phyloP scores from a whole-genome alignment of 2,888 invertebrate species.

The Cephalotes varians region DNA sequence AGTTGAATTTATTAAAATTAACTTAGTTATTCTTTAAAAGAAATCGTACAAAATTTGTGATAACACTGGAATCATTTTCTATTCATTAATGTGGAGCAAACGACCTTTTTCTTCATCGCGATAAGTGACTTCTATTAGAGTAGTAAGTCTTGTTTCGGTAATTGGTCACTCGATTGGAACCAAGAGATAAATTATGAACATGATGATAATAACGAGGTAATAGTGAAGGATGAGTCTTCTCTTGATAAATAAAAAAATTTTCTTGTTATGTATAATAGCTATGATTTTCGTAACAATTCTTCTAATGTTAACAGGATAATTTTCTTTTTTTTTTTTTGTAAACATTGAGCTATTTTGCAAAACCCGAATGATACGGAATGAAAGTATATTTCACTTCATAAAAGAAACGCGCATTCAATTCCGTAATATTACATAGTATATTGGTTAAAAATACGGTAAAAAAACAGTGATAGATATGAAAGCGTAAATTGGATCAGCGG shows the following conservation, averaged over 20 bases:
- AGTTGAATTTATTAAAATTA: too few relatives aligned
- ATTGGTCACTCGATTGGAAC: constrained; percentile 41
- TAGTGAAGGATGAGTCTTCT: background rate
- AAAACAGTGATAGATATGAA: constrained; percentile 40
- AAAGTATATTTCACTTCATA: background rate
- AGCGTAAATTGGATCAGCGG: constrained; percentile 35
- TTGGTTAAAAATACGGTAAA: constrained; percentile 15
- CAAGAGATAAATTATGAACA: constrained; percentile 37
- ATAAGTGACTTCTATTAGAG: constrained; percentile 33
- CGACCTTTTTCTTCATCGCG: background rate
- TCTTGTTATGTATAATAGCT: background rate
- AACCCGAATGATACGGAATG: background rate
- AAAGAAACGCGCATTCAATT: constrained; percentile 8
- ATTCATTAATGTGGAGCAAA: background rate
- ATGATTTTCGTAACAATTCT: background rate
- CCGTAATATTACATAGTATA: background rate
- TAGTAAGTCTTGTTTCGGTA: constrained; percentile 48
- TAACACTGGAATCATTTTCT: constrained; percentile 4
- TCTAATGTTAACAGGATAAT: background rate
- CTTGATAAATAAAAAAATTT: background rate
- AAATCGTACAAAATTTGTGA: background rate
- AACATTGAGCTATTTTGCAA: background rate
- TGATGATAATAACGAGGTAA: constrained; percentile 9
- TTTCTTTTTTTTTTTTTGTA: background rate
- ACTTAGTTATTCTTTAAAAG: too few relatives aligned